A percentile compares a stretch with the other conserved stretches of the same genome.
Conservation (phyloP, 2,888 invertebrate genomes). For the Perdita meconis region DNA sequence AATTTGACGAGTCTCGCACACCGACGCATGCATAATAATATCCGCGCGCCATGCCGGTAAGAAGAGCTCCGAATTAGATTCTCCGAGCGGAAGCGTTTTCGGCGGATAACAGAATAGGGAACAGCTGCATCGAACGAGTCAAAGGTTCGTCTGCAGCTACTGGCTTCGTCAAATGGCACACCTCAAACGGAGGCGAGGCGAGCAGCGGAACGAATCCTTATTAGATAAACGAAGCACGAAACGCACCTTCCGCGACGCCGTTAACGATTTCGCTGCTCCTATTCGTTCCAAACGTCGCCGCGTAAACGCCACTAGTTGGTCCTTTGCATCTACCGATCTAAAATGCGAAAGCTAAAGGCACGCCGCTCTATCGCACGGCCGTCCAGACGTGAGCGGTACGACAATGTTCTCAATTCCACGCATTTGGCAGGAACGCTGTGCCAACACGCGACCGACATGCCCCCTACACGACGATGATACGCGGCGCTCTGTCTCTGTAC, state of each 20-base stretch:
- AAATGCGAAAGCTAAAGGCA: constrained; percentile 53
- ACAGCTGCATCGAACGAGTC: too few relatives aligned
- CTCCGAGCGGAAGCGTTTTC: background rate
- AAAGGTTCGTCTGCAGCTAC: background rate
- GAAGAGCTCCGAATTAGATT: too few relatives aligned
- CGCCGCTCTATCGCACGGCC: constrained; percentile 46
- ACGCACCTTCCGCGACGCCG: constrained; percentile 3
- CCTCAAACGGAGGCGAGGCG: background rate
- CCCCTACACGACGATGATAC: constrained; percentile 57
- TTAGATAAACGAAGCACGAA: constrained; percentile 31
- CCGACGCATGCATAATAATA: too few relatives aligned
- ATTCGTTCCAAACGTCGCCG: background rate
- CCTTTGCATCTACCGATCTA: constrained; percentile 55
- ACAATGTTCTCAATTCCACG: constrained; percentile 68
- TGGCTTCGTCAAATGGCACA: background rate
- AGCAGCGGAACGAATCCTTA: background rate
- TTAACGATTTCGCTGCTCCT: constrained; percentile 36
- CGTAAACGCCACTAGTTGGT: background rate
- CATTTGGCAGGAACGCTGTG: constrained; percentile 59
- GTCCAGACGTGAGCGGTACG: constrained; percentile 62
- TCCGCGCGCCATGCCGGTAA: too few relatives aligned
- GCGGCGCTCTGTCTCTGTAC: constrained; percentile 7
- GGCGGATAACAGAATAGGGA: too few relatives aligned
- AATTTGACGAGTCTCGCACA: too few relatives aligned
- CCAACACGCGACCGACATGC: constrained; percentile 56